Evolutionary conservation across 2,113 vertebrate species (phyloP).

Genomic region (Emberiza fucata): DNA sequence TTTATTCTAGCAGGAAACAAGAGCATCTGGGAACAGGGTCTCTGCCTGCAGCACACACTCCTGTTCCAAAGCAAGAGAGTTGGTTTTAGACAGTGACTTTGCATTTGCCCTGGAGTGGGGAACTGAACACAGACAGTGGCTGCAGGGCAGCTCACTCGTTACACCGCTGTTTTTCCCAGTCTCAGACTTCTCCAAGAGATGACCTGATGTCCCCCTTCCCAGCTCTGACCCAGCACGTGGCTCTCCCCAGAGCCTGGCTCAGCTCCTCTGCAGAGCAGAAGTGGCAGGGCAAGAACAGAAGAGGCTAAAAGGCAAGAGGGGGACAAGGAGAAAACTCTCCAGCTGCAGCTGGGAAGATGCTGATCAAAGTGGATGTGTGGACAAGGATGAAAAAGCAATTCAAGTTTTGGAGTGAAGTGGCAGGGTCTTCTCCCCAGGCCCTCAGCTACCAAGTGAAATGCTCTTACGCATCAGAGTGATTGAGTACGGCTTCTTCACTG

Average conservation of each 20-base stretch:
- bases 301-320: background rate
- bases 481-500: no score
- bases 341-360: background rate
- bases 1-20: background rate
- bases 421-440: background rate
- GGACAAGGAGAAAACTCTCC: background rate
- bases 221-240: background rate
- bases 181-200: background rate
- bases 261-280: background rate
- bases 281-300: background rate
- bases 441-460: background rate
- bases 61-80: background rate
- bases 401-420: background rate
- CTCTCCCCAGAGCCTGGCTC: background rate
- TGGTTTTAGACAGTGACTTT: background rate
- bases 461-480: no score
- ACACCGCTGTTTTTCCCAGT: no score
- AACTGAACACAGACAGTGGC: background rate
- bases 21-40: accelerated
- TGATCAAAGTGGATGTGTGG: background rate
- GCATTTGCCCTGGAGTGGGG: background rate
- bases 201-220: background rate
- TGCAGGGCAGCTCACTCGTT: background rate
- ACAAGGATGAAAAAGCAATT: background rate
- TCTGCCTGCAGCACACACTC: background rate